Conservation (phyloP, 2,797 vertebrate species). For the Ibycter americanus region DNA sequence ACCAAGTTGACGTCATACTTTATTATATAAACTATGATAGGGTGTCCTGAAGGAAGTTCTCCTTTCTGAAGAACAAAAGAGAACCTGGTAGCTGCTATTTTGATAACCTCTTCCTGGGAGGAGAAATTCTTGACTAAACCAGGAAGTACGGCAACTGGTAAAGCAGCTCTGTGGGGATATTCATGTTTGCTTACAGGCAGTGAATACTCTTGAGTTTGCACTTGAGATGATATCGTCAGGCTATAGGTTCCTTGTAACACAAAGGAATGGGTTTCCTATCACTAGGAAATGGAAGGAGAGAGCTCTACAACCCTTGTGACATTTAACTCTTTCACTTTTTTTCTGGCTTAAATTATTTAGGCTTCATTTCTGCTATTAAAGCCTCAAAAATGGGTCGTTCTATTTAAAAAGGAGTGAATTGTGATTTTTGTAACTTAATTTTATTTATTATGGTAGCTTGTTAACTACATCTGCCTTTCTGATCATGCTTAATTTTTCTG, state of each 20-base stretch:
- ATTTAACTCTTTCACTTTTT: not conserved
- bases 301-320: not conserved
- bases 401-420: not conserved
- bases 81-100: not conserved
- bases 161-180: not conserved
- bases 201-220: not conserved
- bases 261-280: not conserved
- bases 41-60: not conserved
- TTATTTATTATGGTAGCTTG: not conserved
- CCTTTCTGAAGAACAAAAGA: not conserved
- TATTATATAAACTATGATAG: not conserved
- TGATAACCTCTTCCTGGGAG: not conserved
- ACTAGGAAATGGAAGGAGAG: not conserved
- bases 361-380: not conserved
- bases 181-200: not conserved
- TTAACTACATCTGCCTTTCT: not conserved
- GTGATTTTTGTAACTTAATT: not conserved
- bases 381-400: not conserved
- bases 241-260: not conserved
- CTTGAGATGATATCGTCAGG: rapidly evolving
- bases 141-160: not conserved
- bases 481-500: not conserved
- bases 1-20: not conserved
- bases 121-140: not conserved
- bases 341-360: not conserved